These are phyloP conservation scores for Procambarus clarkii DNA, from an alignment of 1,140 invertebrate genomes.

Conservation along the genomic window DNA sequence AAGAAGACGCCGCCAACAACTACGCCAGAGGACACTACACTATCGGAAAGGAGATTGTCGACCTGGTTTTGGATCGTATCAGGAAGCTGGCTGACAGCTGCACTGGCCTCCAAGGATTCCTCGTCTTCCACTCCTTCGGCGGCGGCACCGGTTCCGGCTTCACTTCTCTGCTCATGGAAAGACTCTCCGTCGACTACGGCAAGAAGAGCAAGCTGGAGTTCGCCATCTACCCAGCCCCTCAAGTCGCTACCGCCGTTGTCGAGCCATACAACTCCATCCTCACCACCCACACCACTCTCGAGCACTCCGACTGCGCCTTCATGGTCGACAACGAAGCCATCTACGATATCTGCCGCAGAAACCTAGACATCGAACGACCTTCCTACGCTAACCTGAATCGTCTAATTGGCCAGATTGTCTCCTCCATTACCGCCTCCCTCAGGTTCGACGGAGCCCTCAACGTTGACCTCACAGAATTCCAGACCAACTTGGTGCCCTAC, in stretches of 20 bases:
- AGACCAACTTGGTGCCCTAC: constrained; percentile 68
- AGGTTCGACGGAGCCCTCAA: constrained; percentile 65
- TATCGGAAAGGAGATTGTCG: constrained; percentile 66
- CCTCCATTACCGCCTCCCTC: constrained; percentile 63
- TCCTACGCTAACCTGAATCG: constrained; percentile 64
- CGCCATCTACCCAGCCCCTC: constrained; percentile 63
- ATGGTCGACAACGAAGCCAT: constrained; percentile 69
- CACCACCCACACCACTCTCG: constrained; percentile 65
- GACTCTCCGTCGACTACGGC: constrained; percentile 64
- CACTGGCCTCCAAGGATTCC: constrained; percentile 65
- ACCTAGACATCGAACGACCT: constrained; percentile 63
- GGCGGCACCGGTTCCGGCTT: constrained; percentile 65
- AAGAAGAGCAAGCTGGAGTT: constrained; percentile 67
- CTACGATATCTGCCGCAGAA: constrained; percentile 68
- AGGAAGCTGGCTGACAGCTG: constrained; percentile 62
- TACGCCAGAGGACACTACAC: constrained; percentile 65
- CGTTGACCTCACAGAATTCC: constrained; percentile 63
- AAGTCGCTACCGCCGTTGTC: constrained; percentile 61
- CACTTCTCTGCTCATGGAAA: constrained; percentile 64
- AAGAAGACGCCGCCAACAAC: constrained; percentile 69
- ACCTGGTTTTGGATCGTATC: constrained; percentile 61
- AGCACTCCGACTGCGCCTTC: constrained; percentile 68
- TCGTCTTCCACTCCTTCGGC: constrained; percentile 66
- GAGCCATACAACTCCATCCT: constrained; percentile 68
- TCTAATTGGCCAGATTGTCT: constrained; percentile 64